Conservation (phyloP, 2,888 invertebrate genomes). For the Agriopis marginaria region DNA sequence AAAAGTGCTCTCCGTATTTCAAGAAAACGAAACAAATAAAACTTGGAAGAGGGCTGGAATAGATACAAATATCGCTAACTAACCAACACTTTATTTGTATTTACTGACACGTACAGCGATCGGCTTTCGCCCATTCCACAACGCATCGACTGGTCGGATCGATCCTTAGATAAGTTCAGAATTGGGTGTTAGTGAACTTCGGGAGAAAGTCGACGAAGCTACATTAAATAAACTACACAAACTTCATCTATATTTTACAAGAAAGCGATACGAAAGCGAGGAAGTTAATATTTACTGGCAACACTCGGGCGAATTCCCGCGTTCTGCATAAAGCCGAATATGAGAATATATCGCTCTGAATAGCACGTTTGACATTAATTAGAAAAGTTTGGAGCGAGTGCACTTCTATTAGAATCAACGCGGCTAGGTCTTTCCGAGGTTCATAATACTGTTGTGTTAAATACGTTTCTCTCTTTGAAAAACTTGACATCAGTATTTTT, state of each 20-base stretch:
- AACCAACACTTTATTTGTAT: slow-evolving; percentile 36
- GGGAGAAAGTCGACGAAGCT: slow-evolving; percentile 62
- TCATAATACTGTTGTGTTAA: neutral
- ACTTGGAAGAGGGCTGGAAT: slow-evolving; percentile 23
- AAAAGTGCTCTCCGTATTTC: neutral
- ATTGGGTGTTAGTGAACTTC: slow-evolving; percentile 59
- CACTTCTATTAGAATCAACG: slow-evolving; percentile 28
- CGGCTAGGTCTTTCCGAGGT: neutral
- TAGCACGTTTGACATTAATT: slow-evolving; percentile 47
- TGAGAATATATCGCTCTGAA: slow-evolving; percentile 45
- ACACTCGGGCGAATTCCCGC: slow-evolving; percentile 44
- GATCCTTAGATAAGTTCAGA: slow-evolving; percentile 63
- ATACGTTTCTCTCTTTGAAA: no score
- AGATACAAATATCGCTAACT: slow-evolving; percentile 32
- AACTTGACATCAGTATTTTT: no score
- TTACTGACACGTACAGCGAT: slow-evolving; percentile 35
- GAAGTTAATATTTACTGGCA: slow-evolving; percentile 66
- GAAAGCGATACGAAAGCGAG: slow-evolving; percentile 61
- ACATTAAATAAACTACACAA: slow-evolving; percentile 71
- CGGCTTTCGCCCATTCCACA: slow-evolving; percentile 27
- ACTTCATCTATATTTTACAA: slow-evolving; percentile 74
- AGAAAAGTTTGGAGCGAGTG: slow-evolving; percentile 39
- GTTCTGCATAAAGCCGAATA: slow-evolving; percentile 39
- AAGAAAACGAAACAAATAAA: slow-evolving; percentile 24
- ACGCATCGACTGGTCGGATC: slow-evolving; percentile 58